Conservation (phyloP, 2,113 vertebrate species). For the Callorhinus ursinus region DNA sequence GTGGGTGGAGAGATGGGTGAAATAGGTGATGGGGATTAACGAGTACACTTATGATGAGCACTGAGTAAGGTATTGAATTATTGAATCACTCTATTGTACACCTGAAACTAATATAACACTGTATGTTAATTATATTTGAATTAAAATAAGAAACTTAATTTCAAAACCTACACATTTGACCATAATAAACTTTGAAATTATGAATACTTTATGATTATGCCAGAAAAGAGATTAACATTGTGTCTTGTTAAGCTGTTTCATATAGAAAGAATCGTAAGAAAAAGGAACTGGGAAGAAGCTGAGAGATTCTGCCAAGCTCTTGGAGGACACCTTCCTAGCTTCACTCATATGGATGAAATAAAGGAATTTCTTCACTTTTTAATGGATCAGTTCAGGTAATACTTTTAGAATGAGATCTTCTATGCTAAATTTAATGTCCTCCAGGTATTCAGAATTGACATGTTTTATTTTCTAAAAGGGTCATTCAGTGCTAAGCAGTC, state of each 20-base stretch:
- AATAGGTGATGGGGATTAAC: neutral
- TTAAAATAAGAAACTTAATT: neutral
- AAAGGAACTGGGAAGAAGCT: slow-evolving; percentile 96
- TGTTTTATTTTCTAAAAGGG: neutral
- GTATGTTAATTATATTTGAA: neutral
- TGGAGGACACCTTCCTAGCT: slow-evolving; percentile 94
- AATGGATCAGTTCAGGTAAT: slow-evolving; percentile 90
- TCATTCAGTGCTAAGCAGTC: neutral
- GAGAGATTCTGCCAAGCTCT: slow-evolving; percentile 94
- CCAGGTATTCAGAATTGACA: neutral
- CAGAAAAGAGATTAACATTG: slow-evolving; percentile 34
- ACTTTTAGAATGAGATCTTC: slow-evolving; percentile 38
- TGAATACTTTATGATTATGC: neutral
- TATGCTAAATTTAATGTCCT: slow-evolving; percentile 13
- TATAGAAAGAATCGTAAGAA: slow-evolving; percentile 91
- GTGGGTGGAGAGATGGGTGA: neutral
- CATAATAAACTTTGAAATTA: neutral
- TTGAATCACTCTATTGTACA: neutral
- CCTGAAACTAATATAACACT: neutral
- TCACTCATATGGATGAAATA: slow-evolving; percentile 88
- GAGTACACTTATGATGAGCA: neutral
- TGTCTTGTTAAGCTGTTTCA: slow-evolving; percentile 91
- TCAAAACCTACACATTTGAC: neutral
- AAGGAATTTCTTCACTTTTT: slow-evolving; percentile 87
- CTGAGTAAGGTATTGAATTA: neutral